Base-by-base conservation (phyloP, 2,113 vertebrate genomes). In the Leptosomus discolor region DNA sequence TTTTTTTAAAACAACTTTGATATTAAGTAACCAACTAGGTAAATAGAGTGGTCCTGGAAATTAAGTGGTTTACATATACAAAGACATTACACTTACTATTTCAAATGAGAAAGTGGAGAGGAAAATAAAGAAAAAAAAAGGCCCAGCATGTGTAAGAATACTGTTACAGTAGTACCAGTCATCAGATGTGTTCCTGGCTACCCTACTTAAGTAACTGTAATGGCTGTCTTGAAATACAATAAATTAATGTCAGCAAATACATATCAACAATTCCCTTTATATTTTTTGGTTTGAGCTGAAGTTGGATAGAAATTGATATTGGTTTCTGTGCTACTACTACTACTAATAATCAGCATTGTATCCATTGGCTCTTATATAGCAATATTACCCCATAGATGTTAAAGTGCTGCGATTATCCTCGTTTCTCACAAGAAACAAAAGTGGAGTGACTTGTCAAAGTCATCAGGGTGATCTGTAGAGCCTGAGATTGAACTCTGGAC, bases 1-100 rank as follows among this genome's bases (percentile, higher is more conserved):
- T 60, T 75, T 81, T 91, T 94, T 96, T n/a, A 90, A 97, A 94
- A 41, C 41, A 69, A 12, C 37, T 73, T 94, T 95, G 69, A 57
- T 87, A 88, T 51, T 92, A 86, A 95, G 57, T 56, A 94, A 36
- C 9, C 57, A 79, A 56, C 24, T n/a, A 85, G 68, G 16, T 88
- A 22, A 79, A 37, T 26, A 15, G 61, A 74, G 37, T 80, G 63
- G 94, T 95, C 76, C 92, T 96, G 73, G 91, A 94, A 95, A 90
- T 90, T 22, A 82, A 51, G 46, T 2, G 5, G 6, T 34, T 88
- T 81, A 34, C 5, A 2, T 79, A n/a, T 26, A 75, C 27, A 53
- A 69, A 85, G 27, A 3, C 18, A 43, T 50, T 60, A 17, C 12
- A 77, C 2, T 76, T 50, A 43, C 30, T 68, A 34, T 74, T 92